phyloP scores from a whole-genome alignment of 2,113 vertebrate genomes.

The Vidua chalybeata region DNA sequence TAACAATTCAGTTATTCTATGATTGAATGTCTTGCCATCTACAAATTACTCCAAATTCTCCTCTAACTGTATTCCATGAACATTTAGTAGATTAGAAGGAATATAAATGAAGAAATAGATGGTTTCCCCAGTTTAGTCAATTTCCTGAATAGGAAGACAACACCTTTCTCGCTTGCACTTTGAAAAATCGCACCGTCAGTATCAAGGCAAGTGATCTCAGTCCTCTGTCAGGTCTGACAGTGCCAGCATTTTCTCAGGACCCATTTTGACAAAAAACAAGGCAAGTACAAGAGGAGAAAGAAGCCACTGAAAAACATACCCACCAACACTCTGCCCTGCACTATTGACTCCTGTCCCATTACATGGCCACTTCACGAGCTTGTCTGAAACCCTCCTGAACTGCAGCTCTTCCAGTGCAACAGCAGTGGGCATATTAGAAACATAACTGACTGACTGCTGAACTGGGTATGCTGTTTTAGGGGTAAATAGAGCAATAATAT shows the following conservation, averaged over 20 bases:
- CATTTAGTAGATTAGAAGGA: background rate
- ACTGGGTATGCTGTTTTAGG: background rate
- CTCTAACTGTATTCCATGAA: background rate
- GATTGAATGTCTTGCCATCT: background rate
- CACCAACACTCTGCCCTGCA: background rate
- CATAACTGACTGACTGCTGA: background rate
- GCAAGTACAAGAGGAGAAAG: background rate
- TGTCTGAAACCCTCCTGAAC: background rate
- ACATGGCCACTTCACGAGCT: background rate
- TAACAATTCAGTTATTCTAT: background rate
- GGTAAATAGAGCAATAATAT: background rate
- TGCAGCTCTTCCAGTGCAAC: background rate
- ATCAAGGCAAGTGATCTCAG: background rate
- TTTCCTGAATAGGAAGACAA: background rate
- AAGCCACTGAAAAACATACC: background rate
- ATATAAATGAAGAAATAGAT: background rate
- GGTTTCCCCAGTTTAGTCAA: background rate
- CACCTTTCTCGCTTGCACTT: background rate
- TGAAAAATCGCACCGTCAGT: background rate
- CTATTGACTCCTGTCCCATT: background rate
- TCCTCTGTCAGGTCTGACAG: background rate
- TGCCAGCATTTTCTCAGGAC: background rate
- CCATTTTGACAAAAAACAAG: background rate
- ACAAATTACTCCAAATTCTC: background rate
- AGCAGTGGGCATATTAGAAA: background rate